These are phyloP conservation scores for Protonemura montana DNA, from an alignment of 2,888 invertebrate species.

Conservation along the genomic window DNA sequence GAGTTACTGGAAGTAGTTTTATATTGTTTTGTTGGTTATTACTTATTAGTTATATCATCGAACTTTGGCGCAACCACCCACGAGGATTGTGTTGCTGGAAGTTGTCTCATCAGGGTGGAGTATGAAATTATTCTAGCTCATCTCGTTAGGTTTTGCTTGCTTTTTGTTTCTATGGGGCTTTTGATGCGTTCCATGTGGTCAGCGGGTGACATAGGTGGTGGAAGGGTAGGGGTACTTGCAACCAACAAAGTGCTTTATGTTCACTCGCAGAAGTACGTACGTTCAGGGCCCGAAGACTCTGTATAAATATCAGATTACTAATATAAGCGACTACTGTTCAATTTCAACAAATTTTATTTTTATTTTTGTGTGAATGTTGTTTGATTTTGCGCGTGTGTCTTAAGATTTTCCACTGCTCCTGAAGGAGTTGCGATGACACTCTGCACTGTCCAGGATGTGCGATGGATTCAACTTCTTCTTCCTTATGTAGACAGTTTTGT, in stretches of 20 bases:
- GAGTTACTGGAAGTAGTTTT: not conserved
- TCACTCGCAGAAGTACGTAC: too few relatives aligned
- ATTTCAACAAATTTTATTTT: too few relatives aligned
- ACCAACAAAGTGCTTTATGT: not conserved
- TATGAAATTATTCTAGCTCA: not conserved
- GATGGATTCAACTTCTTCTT: too few relatives aligned
- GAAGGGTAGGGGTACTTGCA: not conserved
- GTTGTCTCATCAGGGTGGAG: not conserved
- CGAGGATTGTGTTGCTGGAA: not conserved
- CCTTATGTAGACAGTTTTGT: not conserved
- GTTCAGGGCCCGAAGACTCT: too few relatives aligned
- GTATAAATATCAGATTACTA: too few relatives aligned
- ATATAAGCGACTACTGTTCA: too few relatives aligned
- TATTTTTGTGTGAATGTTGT: too few relatives aligned
- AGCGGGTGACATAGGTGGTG: conserved; percentile 20
- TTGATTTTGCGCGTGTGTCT: too few relatives aligned
- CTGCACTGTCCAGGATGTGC: too few relatives aligned
- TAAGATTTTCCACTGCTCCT: too few relatives aligned
- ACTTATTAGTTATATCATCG: not conserved
- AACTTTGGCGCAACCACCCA: not conserved
- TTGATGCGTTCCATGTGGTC: not conserved
- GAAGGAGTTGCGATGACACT: too few relatives aligned
- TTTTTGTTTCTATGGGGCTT: not conserved
- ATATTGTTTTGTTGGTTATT: not conserved
- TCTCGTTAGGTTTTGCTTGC: not conserved